These are phyloP conservation scores for Pogonomyrmex barbatus DNA, from an alignment of 1,140 invertebrate species.

Conservation along the genomic window DNA sequence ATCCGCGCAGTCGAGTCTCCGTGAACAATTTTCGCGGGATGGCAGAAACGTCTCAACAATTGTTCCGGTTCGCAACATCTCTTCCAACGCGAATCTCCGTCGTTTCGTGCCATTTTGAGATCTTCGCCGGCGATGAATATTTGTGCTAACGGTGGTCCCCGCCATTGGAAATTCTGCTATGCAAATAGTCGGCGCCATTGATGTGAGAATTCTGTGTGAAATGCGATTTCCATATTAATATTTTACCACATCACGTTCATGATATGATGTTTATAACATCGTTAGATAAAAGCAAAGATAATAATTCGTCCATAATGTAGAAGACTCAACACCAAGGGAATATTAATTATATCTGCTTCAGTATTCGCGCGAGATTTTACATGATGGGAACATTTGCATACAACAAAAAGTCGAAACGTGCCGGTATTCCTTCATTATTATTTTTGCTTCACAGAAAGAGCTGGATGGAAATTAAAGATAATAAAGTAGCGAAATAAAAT, in stretches of 20 bases:
- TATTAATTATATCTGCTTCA: background rate
- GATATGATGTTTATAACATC: background rate
- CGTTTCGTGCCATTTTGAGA: constrained; percentile 60
- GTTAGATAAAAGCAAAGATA: background rate
- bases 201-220: background rate
- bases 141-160: constrained; percentile 63
- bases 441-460: background rate
- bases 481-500: background rate
- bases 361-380: no score
- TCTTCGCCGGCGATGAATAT: constrained; percentile 67
- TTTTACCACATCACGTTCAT: background rate
- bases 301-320: no score
- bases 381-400: no score
- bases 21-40: constrained; percentile 62
- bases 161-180: constrained; percentile 72
- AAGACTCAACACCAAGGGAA: background rate
- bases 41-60: constrained; percentile 29
- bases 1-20: constrained; percentile 60
- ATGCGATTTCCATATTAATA: background rate
- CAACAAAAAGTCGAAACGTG: background rate
- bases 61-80: constrained; percentile 34
- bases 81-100: constrained; percentile 64
- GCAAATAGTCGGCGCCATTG: constrained; percentile 79
- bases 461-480: no score
- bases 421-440: background rate